phyloP scores from a whole-genome alignment of 2,113 vertebrate species.

The Chascanopsetta lugubris region DNA sequence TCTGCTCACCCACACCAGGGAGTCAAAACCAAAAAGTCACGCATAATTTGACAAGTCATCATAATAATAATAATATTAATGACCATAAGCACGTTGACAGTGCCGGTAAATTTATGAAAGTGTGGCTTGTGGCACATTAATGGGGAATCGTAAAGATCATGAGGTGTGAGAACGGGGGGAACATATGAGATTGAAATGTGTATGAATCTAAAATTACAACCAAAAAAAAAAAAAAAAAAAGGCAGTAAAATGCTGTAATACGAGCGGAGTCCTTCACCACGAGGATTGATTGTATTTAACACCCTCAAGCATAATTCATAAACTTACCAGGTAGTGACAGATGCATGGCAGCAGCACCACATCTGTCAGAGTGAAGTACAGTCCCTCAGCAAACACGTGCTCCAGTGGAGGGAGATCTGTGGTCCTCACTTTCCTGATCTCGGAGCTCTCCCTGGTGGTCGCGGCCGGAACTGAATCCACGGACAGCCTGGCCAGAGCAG shows the following conservation, averaged over 20 bases:
- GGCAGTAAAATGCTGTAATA: neutral
- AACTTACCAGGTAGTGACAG: slow-evolving; percentile 91
- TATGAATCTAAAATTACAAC: slow-evolving; percentile 11
- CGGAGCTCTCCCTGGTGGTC: slow-evolving; percentile 82
- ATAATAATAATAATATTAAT: slow-evolving; percentile 31
- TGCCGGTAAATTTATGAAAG: slow-evolving; percentile 13
- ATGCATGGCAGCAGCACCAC: slow-evolving; percentile 93
- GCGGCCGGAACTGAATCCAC: slow-evolving; percentile 68
- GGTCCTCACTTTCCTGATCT: slow-evolving; percentile 90
- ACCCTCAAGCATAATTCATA: slow-evolving; percentile 30
- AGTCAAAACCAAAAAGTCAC: slow-evolving; percentile 37
- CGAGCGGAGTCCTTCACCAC: neutral
- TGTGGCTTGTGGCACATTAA: neutral
- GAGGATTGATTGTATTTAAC: slow-evolving; percentile 17
- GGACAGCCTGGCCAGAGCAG: slow-evolving; percentile 88
- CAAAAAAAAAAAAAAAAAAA: neutral
- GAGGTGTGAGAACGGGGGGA: neutral
- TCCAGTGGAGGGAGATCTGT: slow-evolving; percentile 88
- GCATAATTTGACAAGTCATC: slow-evolving; percentile 42
- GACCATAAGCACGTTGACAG: neutral
- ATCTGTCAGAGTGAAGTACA: slow-evolving; percentile 96
- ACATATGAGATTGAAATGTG: neutral
- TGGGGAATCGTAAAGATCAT: neutral
- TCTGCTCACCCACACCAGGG: slow-evolving; percentile 22
- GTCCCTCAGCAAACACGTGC: slow-evolving; percentile 93